These are phyloP conservation scores for Thomomys bottae DNA, from an alignment of 2,113 vertebrate species.

Conservation along the genomic window DNA sequence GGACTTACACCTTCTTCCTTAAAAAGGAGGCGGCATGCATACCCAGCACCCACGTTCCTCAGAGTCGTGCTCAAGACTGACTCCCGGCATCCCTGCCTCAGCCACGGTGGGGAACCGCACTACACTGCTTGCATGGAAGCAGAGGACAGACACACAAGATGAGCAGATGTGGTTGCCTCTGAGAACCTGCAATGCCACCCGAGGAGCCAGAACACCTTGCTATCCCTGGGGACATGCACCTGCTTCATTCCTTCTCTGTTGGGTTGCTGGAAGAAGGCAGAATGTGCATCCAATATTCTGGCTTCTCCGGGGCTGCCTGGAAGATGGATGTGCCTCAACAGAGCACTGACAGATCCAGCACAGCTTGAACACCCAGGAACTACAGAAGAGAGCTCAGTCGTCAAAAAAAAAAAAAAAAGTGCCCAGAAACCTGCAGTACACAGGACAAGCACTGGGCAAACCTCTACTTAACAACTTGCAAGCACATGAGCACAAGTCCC, in stretches of 20 bases:
- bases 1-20: neutral
- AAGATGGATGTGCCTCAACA: neutral
- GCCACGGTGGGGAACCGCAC: neutral
- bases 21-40: neutral
- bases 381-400: neutral
- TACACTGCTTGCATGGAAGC: neutral
- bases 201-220: neutral
- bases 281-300: neutral
- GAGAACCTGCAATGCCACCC: neutral
- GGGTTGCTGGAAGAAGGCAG: neutral
- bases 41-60: neutral
- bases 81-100: neutral
- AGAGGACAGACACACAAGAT: neutral
- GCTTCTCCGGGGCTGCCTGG: neutral
- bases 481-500: neutral
- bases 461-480: neutral
- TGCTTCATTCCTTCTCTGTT: neutral
- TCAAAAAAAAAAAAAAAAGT: neutral
- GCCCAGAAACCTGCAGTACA: neutral
- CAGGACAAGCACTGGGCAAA: neutral
- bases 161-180: neutral
- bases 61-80: neutral
- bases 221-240: neutral
- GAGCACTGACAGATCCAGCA: neutral
- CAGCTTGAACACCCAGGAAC: neutral